Conservation (phyloP, 1,140 invertebrate species). For the Hydropsyche tenuis region DNA sequence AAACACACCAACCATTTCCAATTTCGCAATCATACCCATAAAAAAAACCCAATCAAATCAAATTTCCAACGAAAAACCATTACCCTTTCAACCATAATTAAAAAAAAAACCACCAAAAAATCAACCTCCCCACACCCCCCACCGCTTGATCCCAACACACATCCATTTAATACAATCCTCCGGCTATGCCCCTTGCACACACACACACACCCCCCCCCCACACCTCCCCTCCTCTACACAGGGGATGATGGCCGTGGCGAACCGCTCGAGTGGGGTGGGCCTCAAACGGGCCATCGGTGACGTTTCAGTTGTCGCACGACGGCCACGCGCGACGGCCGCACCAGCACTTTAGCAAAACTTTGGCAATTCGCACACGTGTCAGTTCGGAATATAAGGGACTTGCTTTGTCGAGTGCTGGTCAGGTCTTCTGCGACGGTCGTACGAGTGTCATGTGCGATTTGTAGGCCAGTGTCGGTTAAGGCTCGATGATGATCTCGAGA, state of each 20-base stretch:
- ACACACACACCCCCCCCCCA: too few relatives aligned
- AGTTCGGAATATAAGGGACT: not conserved
- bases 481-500: slow-evolving; percentile 43
- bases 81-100: too few relatives aligned
- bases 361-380: too few relatives aligned
- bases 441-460: not conserved
- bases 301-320: slow-evolving; percentile 33
- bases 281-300: slow-evolving; percentile 1
- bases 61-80: too few relatives aligned
- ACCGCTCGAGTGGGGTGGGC: too few relatives aligned
- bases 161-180: slow-evolving; percentile 13
- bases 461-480: too few relatives aligned
- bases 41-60: too few relatives aligned
- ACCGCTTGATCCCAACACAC: not conserved
- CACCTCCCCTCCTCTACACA: too few relatives aligned
- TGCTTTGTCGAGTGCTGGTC: not conserved
- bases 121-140: too few relatives aligned
- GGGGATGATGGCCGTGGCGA: not conserved
- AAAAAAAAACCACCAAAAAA: too few relatives aligned
- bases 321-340: slow-evolving; percentile 18
- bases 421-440: not conserved
- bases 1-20: too few relatives aligned
- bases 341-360: not conserved
- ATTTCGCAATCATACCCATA: too few relatives aligned
- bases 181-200: not conserved